Evolutionary conservation across 64 coral and sea anemone species (phyloP).

Genomic region (Stichodactyla mertensii): DNA sequence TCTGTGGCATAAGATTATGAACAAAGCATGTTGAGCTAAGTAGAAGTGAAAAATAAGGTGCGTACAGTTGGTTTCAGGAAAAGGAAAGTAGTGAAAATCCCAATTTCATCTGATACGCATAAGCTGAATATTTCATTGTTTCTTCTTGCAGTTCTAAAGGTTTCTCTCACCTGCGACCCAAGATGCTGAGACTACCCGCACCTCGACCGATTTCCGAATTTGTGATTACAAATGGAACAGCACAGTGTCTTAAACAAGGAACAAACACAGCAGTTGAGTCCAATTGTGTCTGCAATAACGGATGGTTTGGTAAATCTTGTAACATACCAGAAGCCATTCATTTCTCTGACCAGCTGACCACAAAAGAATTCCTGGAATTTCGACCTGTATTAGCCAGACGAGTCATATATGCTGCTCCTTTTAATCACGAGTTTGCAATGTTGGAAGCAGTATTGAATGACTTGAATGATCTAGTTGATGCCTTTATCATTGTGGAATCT

Average conservation of each 20-base stretch:
- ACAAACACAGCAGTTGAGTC: not conserved
- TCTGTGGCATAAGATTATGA: too few relatives aligned
- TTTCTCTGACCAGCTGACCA: not conserved
- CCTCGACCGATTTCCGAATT: not conserved
- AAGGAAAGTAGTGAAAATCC: too few relatives aligned
- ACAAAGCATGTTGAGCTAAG: too few relatives aligned
- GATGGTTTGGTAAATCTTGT: slow-evolving; percentile 24
- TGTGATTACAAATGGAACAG: not conserved
- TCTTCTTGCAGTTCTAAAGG: slow-evolving; percentile 12
- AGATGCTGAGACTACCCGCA: not conserved
- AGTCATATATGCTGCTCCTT: slow-evolving; percentile 15
- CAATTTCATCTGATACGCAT: too few relatives aligned
- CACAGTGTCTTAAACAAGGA: not conserved
- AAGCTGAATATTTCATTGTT: not conserved
- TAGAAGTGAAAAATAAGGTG: too few relatives aligned
- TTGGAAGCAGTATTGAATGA: slow-evolving; percentile 19
- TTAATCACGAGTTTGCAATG: slow-evolving; percentile 33
- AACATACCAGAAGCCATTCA: slow-evolving; percentile 26
- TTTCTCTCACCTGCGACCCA: not conserved
- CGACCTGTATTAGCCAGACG: not conserved
- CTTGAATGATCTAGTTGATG: slow-evolving; percentile 18
- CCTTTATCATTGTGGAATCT: slow-evolving; percentile 15
- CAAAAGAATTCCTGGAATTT: slow-evolving; percentile 19
- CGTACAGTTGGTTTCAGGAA: too few relatives aligned
- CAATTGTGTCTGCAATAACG: not conserved